Percentiles rank a stretch among this genome's conserved stretches.
phyloP scores from a whole-genome alignment of 2,888 invertebrate genomes.

The Baronia brevicornis region DNA sequence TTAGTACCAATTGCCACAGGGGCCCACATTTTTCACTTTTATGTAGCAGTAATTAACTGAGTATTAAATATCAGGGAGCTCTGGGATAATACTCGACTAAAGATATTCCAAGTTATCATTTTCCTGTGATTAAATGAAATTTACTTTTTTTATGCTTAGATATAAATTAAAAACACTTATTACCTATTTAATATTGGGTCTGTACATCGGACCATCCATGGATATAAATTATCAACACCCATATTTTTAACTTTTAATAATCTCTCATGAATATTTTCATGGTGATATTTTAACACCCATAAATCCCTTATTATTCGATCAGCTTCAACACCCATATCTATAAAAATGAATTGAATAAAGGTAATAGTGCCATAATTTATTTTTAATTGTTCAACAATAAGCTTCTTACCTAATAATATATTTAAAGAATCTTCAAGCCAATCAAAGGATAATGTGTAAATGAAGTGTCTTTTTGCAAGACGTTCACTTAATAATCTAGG shows the following conservation, averaged over 20 bases:
- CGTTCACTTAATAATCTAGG: slow-evolving; percentile 59
- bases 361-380: no score
- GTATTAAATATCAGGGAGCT: no score
- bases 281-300: slow-evolving; percentile 78
- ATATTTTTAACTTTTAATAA: slow-evolving; percentile 63
- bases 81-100: no score
- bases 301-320: slow-evolving; percentile 76
- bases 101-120: no score
- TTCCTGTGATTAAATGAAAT: no score
- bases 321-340: slow-evolving; percentile 69
- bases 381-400: slow-evolving; percentile 1
- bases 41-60: no score
- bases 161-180: slow-evolving; percentile 4
- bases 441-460: slow-evolving; percentile 71
- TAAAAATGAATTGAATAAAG: slow-evolving; percentile 18
- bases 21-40: no score
- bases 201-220: slow-evolving; percentile 81
- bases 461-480: slow-evolving; percentile 68
- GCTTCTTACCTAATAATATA: slow-evolving; percentile 58
- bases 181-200: slow-evolving; percentile 74
- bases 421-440: slow-evolving; percentile 71
- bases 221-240: slow-evolving; percentile 70
- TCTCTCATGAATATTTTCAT: slow-evolving; percentile 66
- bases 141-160: background rate
- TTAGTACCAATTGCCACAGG: no score